Evolutionary conservation across 2,113 vertebrate genomes (phyloP).

Genomic region (Epinephelus fuscoguttatus): DNA sequence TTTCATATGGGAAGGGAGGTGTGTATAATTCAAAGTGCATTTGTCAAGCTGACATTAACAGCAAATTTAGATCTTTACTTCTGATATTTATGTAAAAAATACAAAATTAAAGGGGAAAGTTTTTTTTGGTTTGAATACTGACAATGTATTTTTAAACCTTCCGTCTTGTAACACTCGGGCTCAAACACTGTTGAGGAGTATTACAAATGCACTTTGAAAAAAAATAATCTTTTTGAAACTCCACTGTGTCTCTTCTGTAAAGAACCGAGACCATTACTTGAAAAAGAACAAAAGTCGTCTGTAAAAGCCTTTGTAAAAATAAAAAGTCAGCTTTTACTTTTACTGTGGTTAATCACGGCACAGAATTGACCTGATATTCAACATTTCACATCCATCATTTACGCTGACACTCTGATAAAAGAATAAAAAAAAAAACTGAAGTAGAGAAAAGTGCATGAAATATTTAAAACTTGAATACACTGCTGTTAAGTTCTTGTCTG

Average conservation of each 20-base stretch:
- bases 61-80: conserved; percentile 3
- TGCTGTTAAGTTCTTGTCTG: neutral
- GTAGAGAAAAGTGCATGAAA: neutral
- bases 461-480: neutral
- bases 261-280: neutral
- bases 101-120: neutral
- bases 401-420: conserved; percentile 11
- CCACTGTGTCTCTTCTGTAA: neutral
- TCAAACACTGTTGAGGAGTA: conserved; percentile 16
- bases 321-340: conserved; percentile 8
- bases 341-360: neutral
- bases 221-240: neutral
- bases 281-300: conserved; percentile 18
- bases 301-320: neutral
- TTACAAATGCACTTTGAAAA: conserved; percentile 7
- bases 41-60: conserved; percentile 31
- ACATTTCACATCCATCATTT: neutral
- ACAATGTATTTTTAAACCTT: neutral
- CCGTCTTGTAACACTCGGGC: neutral
- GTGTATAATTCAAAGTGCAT: conserved; percentile 14
- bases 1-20: conserved; percentile 25
- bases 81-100: conserved; percentile 10
- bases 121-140: neutral
- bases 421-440: neutral
- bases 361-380: neutral